Evolutionary conservation across 2,113 vertebrate genomes (phyloP).

Genomic region (Scomber japonicus): DNA sequence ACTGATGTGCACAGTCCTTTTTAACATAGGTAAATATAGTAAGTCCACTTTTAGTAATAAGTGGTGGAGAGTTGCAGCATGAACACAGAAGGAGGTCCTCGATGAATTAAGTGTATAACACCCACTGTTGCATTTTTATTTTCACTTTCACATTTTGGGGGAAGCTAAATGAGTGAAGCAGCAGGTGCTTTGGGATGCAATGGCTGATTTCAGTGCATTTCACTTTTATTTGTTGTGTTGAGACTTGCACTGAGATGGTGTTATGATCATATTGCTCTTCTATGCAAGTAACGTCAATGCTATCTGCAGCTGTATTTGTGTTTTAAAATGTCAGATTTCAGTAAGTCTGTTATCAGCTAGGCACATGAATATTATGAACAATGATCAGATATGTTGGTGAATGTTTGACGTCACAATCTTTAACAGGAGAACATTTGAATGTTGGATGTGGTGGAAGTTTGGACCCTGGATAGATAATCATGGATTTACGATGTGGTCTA

Average conservation of each 20-base stretch:
- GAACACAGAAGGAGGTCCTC: background rate
- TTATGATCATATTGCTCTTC: slow-evolving; percentile 13
- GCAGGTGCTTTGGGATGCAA: slow-evolving; percentile 1
- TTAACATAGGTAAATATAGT: slow-evolving; percentile 14
- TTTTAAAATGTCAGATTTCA: slow-evolving; percentile 17
- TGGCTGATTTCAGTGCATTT: background rate
- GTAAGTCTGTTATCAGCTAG: background rate
- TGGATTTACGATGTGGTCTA: background rate
- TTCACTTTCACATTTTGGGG: slow-evolving; percentile 10
- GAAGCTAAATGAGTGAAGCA: slow-evolving; percentile 11
- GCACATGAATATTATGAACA: background rate
- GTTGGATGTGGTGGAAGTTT: background rate
- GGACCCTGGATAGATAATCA: background rate
- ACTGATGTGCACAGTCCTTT: slow-evolving; percentile 14
- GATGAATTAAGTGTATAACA: background rate
- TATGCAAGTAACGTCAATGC: slow-evolving; percentile 39
- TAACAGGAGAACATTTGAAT: slow-evolving; percentile 13
- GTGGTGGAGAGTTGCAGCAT: slow-evolving; percentile 3
- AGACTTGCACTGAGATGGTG: background rate
- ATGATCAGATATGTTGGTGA: background rate
- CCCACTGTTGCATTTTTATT: background rate
- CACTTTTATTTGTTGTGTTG: slow-evolving; percentile 6
- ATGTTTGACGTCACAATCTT: slow-evolving; percentile 1
- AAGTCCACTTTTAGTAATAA: background rate
- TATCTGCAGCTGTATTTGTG: slow-evolving; percentile 15